Evolutionary conservation across 35 echinoderm and acorn worm species (phyloP).

Genomic region (Apostichopus japonicus): DNA sequence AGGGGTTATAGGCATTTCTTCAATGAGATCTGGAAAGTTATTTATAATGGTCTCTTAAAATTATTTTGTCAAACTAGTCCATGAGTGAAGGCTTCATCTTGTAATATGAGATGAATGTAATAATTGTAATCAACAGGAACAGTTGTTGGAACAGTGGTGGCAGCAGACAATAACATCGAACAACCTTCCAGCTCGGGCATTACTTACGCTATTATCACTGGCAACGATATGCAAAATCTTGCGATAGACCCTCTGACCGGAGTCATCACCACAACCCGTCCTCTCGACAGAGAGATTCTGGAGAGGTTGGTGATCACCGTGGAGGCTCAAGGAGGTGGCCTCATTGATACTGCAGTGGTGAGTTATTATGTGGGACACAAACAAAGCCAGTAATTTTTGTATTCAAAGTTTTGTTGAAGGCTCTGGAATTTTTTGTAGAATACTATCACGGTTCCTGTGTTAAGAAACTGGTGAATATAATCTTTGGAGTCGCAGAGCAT

Average conservation of each 20-base stretch:
- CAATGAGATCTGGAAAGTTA: no score
- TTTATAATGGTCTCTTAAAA: no score
- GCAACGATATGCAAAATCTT: slow-evolving; percentile 42
- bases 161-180: slow-evolving; percentile 59
- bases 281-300: slow-evolving; percentile 69
- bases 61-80: no score
- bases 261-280: slow-evolving; percentile 42
- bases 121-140: slow-evolving; percentile 47
- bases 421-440: no score
- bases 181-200: slow-evolving; percentile 44
- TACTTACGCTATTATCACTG: slow-evolving; percentile 67
- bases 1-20: no score
- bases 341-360: slow-evolving; percentile 13
- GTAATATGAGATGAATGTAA: no score
- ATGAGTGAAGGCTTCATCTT: no score
- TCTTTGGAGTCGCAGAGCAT: no score
- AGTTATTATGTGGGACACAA: background rate
- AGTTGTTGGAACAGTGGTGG: slow-evolving; percentile 40
- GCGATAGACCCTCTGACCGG: slow-evolving; percentile 66
- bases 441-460: no score
- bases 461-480: no score
- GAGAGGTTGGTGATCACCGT: slow-evolving; percentile 57
- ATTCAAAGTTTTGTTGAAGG: no score
- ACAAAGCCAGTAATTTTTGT: no score
- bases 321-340: slow-evolving; percentile 10